Conservation (phyloP, 2,113 vertebrate species). For the Alligator sinensis region DNA sequence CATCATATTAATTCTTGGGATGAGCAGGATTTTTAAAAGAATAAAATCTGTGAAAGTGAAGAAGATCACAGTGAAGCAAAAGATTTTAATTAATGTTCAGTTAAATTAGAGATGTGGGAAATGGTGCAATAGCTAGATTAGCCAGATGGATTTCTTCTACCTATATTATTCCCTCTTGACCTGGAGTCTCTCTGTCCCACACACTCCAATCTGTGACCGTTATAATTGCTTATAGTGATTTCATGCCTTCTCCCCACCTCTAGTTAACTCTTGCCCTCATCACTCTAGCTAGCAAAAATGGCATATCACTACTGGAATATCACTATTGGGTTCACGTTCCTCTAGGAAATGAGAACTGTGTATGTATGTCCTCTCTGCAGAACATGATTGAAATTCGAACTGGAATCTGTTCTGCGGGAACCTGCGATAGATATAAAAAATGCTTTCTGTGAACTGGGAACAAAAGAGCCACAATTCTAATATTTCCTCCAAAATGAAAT, state of each 20-base stretch:
- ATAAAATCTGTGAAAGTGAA: background rate
- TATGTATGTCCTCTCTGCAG: background rate
- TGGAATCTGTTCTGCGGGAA: background rate
- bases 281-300: background rate
- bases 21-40: background rate
- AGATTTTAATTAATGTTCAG: background rate
- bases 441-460: too few relatives aligned
- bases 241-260: background rate
- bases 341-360: background rate
- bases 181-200: background rate
- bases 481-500: constrained; percentile 4
- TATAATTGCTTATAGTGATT: background rate
- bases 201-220: background rate
- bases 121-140: background rate
- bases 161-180: background rate
- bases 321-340: background rate
- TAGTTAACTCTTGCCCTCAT: background rate
- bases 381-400: constrained; percentile 14
- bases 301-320: background rate
- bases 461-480: background rate
- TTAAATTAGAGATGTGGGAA: background rate
- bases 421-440: background rate
- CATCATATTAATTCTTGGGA: background rate
- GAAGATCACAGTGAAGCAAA: background rate
- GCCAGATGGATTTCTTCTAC: background rate